phyloP scores from a whole-genome alignment of 1,140 invertebrate genomes.

The Drosophila cardini region DNA sequence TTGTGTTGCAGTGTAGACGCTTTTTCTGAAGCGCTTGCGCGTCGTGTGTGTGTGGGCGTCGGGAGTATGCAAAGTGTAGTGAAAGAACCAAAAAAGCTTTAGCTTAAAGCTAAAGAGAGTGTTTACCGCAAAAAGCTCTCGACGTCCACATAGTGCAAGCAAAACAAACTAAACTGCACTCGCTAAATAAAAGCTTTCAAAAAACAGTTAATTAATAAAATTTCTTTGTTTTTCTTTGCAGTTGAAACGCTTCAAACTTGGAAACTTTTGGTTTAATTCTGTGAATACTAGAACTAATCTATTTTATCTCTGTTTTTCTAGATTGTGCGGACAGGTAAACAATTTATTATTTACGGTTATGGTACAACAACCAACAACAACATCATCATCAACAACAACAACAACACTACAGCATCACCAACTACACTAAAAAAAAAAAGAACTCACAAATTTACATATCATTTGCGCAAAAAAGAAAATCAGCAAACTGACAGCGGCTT shows the following conservation, averaged over 20 bases:
- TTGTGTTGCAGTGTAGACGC: constrained; percentile 73
- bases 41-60: constrained; percentile 39
- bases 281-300: constrained; percentile 49
- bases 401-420: constrained; percentile 31
- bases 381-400: constrained; percentile 43
- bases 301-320: constrained; percentile 69
- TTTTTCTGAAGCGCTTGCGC: constrained; percentile 58
- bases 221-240: constrained; percentile 29
- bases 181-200: not conserved
- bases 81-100: constrained; percentile 25
- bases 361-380: constrained; percentile 54
- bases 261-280: not conserved
- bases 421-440: constrained; percentile 15
- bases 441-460: constrained; percentile 31
- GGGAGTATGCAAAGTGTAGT: constrained; percentile 31
- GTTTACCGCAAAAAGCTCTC: constrained; percentile 5
- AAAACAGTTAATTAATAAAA: constrained; percentile 35
- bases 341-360: constrained; percentile 50
- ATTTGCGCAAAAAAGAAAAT: constrained; percentile 16
- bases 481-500: constrained; percentile 17
- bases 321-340: constrained; percentile 66
- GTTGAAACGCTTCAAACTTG: not conserved
- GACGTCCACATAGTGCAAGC: not conserved
- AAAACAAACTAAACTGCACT: constrained; percentile 30
- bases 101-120: constrained; percentile 6